Base-by-base conservation (phyloP, 2,113 vertebrate species). In the Macquaria australasica region DNA sequence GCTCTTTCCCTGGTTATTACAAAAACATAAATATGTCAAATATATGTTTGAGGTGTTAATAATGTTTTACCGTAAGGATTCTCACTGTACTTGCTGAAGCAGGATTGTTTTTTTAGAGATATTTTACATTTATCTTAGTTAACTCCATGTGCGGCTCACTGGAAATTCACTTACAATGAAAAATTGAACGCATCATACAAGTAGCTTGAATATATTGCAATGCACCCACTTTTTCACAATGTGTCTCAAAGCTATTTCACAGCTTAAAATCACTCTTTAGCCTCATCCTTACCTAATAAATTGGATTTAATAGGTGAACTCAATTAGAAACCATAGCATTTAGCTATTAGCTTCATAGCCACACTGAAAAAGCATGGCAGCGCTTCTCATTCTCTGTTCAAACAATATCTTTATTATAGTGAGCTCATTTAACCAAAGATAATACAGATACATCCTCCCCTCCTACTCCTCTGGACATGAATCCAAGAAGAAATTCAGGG, bases 341-440 rank as follows among this genome's bases (percentile, higher is more conserved):
- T 73, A 73, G 43, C 37, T 8, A 1, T 81, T 67, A 79, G 58
- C 59, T 68, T 53, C 51, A 8, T 77, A 71, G 56, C 62, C 8
- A 8, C 37, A n/a, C 31, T 77, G 53, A 43, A 77, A 64, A 55
- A 58, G 37, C 41, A 60, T 23, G 10, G 23, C 45, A 55, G 53
- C 11, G 4, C 50, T 41, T 55, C 62, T 50, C 16, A 14, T 73
- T 60, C 91, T 91, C 75, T 82, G 59, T 89, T 77, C 91, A 91
- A 78, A 91, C 95, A 94, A 93, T 92, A 93, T 95, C 93, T 94
- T 93, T 95, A 96, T 96, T 93, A 95, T 34, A 95, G 91, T 89
- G 72, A 90, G 84, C 91, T 92, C 86, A 88, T 92, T 95, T 92
- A 94, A 96, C 39, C 73, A 85, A 94, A 92, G 91, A 87, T 77